A percentile compares a stretch with the other conserved stretches of the same genome.
These are phyloP conservation scores for Paramormyrops hopkinsi DNA, from an alignment of 2,797 vertebrate genomes.

Conservation along the genomic window DNA sequence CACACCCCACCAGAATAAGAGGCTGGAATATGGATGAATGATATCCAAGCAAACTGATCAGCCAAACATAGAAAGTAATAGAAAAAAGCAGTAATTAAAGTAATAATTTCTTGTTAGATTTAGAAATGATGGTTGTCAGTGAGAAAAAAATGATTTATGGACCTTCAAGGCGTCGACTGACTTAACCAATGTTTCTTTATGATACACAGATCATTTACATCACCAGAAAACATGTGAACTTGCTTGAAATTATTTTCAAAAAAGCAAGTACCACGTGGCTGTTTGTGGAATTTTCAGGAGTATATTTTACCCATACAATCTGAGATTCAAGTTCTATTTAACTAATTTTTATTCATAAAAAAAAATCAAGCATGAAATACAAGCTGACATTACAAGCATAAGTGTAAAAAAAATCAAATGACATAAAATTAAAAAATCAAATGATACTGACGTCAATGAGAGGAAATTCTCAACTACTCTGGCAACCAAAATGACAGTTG, in stretches of 20 bases:
- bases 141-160: background rate
- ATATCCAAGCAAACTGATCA: background rate
- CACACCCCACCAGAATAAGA: background rate
- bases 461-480: constrained; percentile 63
- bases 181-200: background rate
- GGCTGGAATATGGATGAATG: background rate
- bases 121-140: background rate
- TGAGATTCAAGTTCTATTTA: constrained; percentile 35
- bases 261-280: background rate
- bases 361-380: constrained; percentile 1
- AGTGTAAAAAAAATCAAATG: constrained; percentile 47
- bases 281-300: background rate
- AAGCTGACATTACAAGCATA: constrained; percentile 29
- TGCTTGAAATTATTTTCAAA: background rate
- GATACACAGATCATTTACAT: background rate
- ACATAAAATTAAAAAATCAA: constrained; percentile 45
- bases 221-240: background rate
- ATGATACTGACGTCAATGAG: constrained; percentile 62
- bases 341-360: constrained; percentile 18
- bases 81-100: background rate
- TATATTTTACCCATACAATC: constrained; percentile 21
- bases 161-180: background rate
- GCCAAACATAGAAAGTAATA: background rate
- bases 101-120: background rate
- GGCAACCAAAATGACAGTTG: constrained; percentile 55